phyloP scores from a whole-genome alignment of 2,888 invertebrate genomes.

The Lacanobia oleracea region DNA sequence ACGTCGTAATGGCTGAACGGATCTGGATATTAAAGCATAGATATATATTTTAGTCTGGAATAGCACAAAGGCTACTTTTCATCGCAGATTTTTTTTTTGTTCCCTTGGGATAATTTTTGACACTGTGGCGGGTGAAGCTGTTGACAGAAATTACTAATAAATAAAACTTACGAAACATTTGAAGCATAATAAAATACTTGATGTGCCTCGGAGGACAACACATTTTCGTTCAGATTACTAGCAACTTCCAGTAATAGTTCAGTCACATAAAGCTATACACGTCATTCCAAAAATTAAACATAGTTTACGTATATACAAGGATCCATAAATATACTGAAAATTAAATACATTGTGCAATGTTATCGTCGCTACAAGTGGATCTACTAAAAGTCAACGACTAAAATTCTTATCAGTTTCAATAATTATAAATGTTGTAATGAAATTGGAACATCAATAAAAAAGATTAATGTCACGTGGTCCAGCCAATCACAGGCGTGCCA shows the following conservation, averaged over 20 bases:
- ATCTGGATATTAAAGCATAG: no score
- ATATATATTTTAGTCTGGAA: no score
- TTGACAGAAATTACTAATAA: neutral
- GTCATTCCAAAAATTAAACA: neutral
- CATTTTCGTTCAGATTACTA: slow-evolving; percentile 13
- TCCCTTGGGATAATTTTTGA: neutral
- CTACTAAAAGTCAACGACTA: neutral
- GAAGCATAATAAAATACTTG: slow-evolving; percentile 22
- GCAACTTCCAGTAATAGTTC: neutral
- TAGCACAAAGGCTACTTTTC: no score
- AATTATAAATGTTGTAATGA: slow-evolving; percentile 17
- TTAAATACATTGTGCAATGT: neutral
- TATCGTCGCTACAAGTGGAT: neutral
- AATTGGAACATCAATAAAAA: slow-evolving; percentile 7
- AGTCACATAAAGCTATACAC: neutral
- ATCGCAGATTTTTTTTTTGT: no score
- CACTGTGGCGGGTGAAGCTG: neutral
- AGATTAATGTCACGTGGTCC: neutral
- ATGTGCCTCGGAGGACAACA: slow-evolving; percentile 3
- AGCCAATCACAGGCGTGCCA: neutral
- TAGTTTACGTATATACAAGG: neutral
- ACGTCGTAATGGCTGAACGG: no score
- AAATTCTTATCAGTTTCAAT: slow-evolving; percentile 19
- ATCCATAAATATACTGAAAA: neutral
- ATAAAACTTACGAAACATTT: slow-evolving; percentile 26